Conservation (phyloP, 2,888 invertebrate species). For the Sericinus montela region DNA sequence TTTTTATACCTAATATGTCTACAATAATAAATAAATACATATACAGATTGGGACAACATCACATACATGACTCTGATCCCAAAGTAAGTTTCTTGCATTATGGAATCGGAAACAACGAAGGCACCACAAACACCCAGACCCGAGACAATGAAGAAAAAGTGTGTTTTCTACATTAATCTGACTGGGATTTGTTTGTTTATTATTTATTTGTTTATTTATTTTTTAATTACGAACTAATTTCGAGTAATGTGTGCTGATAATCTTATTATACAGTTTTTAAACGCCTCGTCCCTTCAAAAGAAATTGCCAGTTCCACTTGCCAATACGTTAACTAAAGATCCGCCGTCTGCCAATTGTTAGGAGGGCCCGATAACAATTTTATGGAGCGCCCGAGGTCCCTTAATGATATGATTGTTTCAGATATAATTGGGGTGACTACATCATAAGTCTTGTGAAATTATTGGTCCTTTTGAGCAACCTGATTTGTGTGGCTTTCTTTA, state of each 20-base stretch:
- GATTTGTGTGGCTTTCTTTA: constrained; percentile 24
- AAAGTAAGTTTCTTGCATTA: too few species aligned
- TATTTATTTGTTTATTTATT: too few species aligned
- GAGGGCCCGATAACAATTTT: constrained; percentile 41
- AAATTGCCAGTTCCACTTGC: constrained; percentile 35
- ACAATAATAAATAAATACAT: too few species aligned
- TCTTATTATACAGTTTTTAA: not conserved
- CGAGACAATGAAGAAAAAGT: too few species aligned
- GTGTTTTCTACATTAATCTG: too few species aligned
- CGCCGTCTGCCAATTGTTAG: constrained; percentile 41
- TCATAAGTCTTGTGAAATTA: constrained; percentile 62
- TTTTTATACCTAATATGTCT: too few species aligned
- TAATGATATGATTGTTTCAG: constrained; percentile 73
- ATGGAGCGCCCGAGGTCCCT: constrained; percentile 42
- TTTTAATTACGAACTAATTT: too few species aligned
- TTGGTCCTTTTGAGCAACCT: constrained; percentile 36
- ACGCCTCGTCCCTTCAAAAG: not conserved
- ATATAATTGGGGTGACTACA: constrained; percentile 64
- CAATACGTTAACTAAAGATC: constrained; percentile 16
- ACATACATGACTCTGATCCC: too few species aligned
- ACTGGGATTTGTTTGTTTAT: too few species aligned
- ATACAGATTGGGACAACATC: too few species aligned
- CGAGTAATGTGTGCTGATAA: not conserved
- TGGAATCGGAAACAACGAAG: too few species aligned
- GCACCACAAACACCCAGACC: too few species aligned